Conservation (phyloP, 2,888 invertebrate genomes). For the Conus canariensis region DNA sequence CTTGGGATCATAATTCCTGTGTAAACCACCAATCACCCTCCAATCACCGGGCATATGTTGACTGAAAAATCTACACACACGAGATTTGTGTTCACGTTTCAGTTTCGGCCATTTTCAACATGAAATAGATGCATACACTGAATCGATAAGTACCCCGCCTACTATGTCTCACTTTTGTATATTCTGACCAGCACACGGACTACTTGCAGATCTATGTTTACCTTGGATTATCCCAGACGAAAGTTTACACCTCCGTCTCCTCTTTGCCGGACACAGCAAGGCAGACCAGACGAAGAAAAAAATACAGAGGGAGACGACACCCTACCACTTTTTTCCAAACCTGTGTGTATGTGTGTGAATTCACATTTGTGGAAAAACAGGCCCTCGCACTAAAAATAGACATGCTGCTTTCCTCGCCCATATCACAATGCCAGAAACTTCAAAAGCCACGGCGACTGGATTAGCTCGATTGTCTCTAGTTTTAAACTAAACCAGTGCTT, state of each 20-base stretch:
- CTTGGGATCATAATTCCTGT: too few species aligned
- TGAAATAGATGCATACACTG: neutral
- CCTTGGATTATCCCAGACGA: neutral
- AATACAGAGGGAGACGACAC: neutral
- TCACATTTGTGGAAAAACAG: conserved; percentile 32
- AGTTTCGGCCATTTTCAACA: neutral
- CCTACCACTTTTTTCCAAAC: neutral
- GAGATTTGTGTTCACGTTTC: neutral
- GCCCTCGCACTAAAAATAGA: conserved; percentile 17
- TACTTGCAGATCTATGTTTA: neutral
- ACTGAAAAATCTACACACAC: neutral
- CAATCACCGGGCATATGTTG: neutral
- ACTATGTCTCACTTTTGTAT: neutral
- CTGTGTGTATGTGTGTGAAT: conserved; percentile 8
- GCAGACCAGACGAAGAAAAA: neutral
- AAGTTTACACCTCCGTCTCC: neutral
- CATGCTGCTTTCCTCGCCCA: conserved; percentile 3
- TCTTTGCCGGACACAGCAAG: neutral
- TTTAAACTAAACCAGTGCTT: neutral
- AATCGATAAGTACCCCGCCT: neutral
- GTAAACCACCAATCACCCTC: too few species aligned
- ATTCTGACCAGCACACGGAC: neutral
- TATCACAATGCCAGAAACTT: conserved; percentile 28
- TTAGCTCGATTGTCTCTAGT: neutral
- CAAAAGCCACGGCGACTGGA: neutral